These are phyloP conservation scores for Punctoribates punctum DNA, from an alignment of 2,888 invertebrate genomes.

Conservation along the genomic window DNA sequence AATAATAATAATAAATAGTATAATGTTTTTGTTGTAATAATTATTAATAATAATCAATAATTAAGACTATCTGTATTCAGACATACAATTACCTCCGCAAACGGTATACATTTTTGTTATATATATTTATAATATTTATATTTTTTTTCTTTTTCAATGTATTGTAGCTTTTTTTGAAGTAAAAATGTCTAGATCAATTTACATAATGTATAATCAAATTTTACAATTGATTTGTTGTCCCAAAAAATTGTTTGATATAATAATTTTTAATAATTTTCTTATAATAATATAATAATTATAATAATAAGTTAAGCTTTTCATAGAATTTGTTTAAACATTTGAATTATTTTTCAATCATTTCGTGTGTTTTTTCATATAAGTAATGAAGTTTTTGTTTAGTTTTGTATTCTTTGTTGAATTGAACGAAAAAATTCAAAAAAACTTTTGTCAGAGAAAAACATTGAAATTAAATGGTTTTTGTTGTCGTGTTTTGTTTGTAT, in stretches of 20 bases:
- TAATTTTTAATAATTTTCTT: neutral
- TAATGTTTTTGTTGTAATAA: neutral
- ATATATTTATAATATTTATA: conserved; percentile 12
- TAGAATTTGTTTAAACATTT: conserved; percentile 9
- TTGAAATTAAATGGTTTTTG: neutral
- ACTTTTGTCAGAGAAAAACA: neutral
- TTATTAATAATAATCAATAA: neutral
- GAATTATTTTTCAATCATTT: conserved; percentile 1
- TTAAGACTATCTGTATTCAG: conserved; percentile 34
- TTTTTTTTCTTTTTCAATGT: neutral
- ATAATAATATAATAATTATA: neutral
- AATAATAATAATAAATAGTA: conserved; percentile 8
- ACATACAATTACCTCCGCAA: conserved; percentile 36
- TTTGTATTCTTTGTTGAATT: neutral
- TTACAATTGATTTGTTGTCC: conserved; percentile 21
- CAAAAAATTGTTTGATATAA: conserved; percentile 12
- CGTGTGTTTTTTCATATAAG: neutral
- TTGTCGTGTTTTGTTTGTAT: neutral
- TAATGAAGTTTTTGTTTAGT: neutral
- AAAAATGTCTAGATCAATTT: conserved; percentile 35
- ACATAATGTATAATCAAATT: conserved; percentile 36
- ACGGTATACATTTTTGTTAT: conserved; percentile 35
- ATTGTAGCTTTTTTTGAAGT: conserved; percentile 1
- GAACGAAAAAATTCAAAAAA: neutral
- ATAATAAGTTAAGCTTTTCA: conserved; percentile 19